phyloP scores from a whole-genome alignment of 64 coral and sea anemone species.

The Cladopsammia gracilis region DNA sequence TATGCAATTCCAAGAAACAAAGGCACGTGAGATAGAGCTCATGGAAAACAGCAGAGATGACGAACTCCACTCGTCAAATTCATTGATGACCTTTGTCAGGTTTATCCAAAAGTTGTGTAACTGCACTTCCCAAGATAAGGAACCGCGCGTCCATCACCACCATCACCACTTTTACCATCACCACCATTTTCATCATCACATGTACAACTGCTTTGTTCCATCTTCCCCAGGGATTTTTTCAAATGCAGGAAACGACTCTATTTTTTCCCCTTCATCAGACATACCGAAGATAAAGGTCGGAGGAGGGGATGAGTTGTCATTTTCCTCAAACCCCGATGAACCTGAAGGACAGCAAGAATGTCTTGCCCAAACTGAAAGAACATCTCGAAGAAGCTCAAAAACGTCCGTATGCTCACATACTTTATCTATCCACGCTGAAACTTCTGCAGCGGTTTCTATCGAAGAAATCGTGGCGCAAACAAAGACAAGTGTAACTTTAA shows the following conservation, averaged over 20 bases:
- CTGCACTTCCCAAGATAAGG: conserved; percentile 4
- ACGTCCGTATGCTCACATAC: conserved; percentile 47
- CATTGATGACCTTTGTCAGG: neutral
- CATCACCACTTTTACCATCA: conserved; percentile 93
- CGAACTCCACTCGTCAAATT: neutral
- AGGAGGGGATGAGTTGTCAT: neutral
- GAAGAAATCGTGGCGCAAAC: conserved; percentile 48
- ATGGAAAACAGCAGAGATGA: conserved; percentile 73
- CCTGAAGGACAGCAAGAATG: neutral
- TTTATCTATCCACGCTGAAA: conserved; percentile 76
- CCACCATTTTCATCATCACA: conserved; percentile 93
- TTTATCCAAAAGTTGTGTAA: neutral
- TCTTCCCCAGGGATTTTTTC: conserved; percentile 53
- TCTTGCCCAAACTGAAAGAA: conserved; percentile 11
- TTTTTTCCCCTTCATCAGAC: neutral
- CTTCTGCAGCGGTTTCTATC: conserved; percentile 65
- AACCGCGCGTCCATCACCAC: conserved; percentile 77
- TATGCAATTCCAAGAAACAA: conserved; percentile 99
- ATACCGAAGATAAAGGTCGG: conserved; percentile 8
- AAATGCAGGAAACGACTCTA: neutral
- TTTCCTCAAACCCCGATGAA: conserved; percentile 22
- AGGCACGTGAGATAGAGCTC: conserved; percentile 90
- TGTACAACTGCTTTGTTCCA: conserved; percentile 83
- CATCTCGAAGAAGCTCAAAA: conserved; percentile 55
- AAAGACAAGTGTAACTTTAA: conserved; percentile 67